Evolutionary conservation across 2,113 vertebrate species (phyloP), one percentile per base, ranked within the genome.

Genomic region (Oxygymnocypris stewartii): DNA sequence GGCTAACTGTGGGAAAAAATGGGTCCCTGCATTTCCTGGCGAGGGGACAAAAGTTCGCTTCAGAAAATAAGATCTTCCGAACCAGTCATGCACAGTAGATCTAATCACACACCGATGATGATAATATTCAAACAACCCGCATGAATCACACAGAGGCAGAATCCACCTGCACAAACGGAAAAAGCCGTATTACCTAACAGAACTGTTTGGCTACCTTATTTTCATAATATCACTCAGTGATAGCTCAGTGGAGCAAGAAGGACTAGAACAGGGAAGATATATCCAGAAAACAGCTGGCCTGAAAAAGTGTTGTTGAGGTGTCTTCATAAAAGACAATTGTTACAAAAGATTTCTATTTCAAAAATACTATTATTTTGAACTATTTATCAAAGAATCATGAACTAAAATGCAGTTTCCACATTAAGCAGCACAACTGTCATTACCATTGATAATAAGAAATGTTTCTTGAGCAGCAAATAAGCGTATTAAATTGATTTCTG

Each of bases 1-100:
- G 81, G 71, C 82, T 81, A 87, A 82, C 28, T 79, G 85, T 61
- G 73, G 78, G 44, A 44, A 49, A 86, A 82, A 81, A 81, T 28
- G 63, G 51, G 75, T 67, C 31, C 69, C 47, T 67, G 65, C 54
- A 54, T 84, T 89, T 84, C 28, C 54, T 79, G 73, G 73, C 69
- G 20, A 73, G 35, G 77, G 35, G 44, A 65, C 79, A 63, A 63
- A 81, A 74, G 67, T 86, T 81, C 20, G n/a, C 47, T 74, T 74
- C 6, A 85, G 76, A 49, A 63, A 85, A 67, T 47, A 67, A 65
- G 54, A 61, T 81, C 4, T 11, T 37, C 14, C 57, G 59, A 67
- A 6, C 18, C 49, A 81, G 10, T 18, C 47, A 37, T n/a, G 63
- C n/a, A 4, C 80, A 13, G 16, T 0, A 31, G 25, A 71, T 82